A percentile compares a stretch with the other conserved stretches of the same genome.
These are phyloP conservation scores for Enteromius thamalakanensis DNA, from an alignment of 2,797 vertebrate species.

Conservation along the genomic window DNA sequence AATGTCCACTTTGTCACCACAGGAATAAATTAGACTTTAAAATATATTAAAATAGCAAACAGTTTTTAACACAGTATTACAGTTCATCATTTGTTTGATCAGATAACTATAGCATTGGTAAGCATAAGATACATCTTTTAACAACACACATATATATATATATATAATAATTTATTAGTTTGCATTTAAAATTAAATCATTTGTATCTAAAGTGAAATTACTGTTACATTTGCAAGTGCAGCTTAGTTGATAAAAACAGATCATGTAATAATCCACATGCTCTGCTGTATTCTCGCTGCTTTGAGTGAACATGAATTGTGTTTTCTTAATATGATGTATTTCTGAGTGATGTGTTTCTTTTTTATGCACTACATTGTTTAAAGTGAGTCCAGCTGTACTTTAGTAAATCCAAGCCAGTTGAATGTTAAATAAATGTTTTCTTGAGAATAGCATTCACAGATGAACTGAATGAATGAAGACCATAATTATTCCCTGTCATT, in stretches of 20 bases:
- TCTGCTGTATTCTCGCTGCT: not conserved
- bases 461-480: slow-evolving; percentile 1
- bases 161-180: no score
- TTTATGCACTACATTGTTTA: not conserved
- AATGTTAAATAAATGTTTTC: no score
- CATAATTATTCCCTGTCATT: not conserved
- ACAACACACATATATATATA: not conserved
- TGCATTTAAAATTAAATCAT: no score
- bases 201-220: no score
- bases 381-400: not conserved
- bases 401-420: not conserved
- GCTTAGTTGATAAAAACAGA: no score
- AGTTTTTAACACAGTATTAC: not conserved
- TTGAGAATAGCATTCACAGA: not conserved
- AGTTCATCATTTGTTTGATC: not conserved
- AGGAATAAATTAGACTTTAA: not conserved
- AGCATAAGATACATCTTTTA: not conserved
- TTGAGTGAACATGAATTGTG: no score
- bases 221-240: no score
- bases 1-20: not conserved
- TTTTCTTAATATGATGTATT: no score
- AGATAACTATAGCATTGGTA: not conserved
- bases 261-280: no score
- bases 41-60: not conserved
- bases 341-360: not conserved